Percentiles rank a stretch among this genome's conserved stretches.
These are phyloP conservation scores for Platanista minor DNA, from an alignment of 2,113 vertebrate species.

Conservation along the genomic window DNA sequence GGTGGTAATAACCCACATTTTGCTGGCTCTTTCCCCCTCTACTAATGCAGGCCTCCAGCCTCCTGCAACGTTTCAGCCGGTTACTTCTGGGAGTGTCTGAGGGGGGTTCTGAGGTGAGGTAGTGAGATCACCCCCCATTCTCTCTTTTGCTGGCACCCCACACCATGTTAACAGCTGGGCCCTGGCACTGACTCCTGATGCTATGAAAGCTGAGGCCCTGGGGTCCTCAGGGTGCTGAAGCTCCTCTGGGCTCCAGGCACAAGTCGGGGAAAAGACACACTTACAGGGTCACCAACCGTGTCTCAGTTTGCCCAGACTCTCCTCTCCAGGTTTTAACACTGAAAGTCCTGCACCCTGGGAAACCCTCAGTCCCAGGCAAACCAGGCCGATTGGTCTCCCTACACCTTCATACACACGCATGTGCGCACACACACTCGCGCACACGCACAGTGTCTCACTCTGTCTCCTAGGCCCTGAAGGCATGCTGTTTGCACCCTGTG, in stretches of 20 bases:
- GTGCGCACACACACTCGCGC: not conserved
- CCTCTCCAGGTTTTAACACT: not conserved
- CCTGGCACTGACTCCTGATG: not conserved
- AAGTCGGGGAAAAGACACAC: no score
- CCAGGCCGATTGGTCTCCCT: not conserved
- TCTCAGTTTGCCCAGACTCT: not conserved
- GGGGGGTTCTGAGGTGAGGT: not conserved
- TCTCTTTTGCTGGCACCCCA: not conserved
- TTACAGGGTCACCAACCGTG: not conserved
- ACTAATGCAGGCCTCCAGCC: not conserved
- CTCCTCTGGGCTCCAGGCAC: not conserved
- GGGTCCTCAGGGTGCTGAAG: not conserved
- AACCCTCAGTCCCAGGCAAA: not conserved
- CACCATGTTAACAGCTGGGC: not conserved
- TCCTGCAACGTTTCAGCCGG: not conserved
- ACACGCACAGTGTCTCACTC: not conserved
- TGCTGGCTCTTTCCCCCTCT: not conserved
- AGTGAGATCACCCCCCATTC: not conserved
- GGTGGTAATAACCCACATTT: not conserved
- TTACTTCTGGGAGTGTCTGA: not conserved
- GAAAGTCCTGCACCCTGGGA: not conserved
- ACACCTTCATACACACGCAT: not conserved
- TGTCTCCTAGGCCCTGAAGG: not conserved
- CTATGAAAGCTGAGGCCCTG: not conserved
- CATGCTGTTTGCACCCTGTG: not conserved